Percentiles rank a stretch among this genome's conserved stretches.
Conservation (phyloP, 1,140 invertebrate genomes). For the Drosophila virilis region DNA sequence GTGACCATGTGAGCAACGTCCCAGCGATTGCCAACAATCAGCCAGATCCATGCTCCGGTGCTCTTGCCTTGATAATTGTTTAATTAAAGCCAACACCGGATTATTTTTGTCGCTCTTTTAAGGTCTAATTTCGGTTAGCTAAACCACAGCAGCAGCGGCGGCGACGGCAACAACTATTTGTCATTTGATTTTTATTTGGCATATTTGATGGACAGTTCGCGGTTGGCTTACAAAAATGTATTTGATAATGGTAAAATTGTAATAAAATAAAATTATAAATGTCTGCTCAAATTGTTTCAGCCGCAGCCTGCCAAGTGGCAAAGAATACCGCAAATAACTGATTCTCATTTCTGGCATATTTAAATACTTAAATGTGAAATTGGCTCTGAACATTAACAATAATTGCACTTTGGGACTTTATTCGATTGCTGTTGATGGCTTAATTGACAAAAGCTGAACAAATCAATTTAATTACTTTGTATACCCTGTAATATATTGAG, state of each 20-base stretch:
- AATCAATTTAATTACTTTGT: constrained; percentile 2
- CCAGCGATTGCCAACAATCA: neutral
- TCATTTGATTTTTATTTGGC: constrained; percentile 11
- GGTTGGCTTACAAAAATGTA: constrained; percentile 4
- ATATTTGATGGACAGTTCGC: constrained; percentile 37
- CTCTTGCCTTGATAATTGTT: constrained; percentile 21
- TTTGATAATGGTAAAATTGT: neutral
- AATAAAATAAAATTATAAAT: neutral
- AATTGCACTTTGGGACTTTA: constrained; percentile 50
- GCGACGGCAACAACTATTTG: constrained; percentile 11
- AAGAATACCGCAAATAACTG: constrained; percentile 32
- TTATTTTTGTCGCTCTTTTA: constrained; percentile 6
- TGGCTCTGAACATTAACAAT: constrained; percentile 35
- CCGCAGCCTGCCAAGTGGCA: constrained; percentile 3
- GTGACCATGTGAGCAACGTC: neutral
- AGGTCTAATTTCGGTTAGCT: constrained; percentile 21
- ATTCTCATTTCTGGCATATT: constrained; percentile 17
- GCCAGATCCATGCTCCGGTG: neutral
- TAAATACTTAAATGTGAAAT: constrained; percentile 39
- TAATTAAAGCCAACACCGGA: constrained; percentile 35
- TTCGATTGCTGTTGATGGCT: constrained; percentile 38
- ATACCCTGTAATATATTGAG: constrained; percentile 11
- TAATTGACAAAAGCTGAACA: constrained; percentile 29
- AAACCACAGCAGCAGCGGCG: constrained; percentile 9
- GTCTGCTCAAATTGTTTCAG: constrained; percentile 12